Conservation (phyloP, 2,888 invertebrate genomes). For the Callyntrura sp. region DNA sequence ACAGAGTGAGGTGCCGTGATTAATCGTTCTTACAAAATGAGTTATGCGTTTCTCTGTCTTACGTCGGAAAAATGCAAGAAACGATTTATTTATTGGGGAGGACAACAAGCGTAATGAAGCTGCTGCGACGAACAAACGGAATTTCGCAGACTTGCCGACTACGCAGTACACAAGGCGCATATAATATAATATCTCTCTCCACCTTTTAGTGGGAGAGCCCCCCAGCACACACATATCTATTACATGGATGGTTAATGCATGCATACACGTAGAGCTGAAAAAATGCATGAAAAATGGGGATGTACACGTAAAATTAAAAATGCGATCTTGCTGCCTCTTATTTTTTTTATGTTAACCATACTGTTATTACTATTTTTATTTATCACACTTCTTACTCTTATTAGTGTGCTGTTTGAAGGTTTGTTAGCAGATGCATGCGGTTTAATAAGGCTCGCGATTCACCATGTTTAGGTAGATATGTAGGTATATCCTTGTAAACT, state of each 20-base stretch:
- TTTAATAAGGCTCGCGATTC: too few relatives aligned
- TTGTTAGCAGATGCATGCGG: slow-evolving; percentile 42
- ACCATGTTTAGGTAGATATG: slow-evolving; percentile 1
- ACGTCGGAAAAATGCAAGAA: slow-evolving; percentile 46
- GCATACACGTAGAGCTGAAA: neutral
- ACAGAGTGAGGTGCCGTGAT: slow-evolving; percentile 61
- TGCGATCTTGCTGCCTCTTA: too few relatives aligned
- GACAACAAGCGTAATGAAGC: slow-evolving; percentile 22
- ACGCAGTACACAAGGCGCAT: neutral
- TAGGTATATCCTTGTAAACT: too few relatives aligned
- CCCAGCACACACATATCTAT: neutral
- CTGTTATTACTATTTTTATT: neutral
- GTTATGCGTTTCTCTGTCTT: slow-evolving; percentile 52
- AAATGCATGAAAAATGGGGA: too few relatives aligned
- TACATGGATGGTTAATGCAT: too few relatives aligned
- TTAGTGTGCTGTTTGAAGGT: slow-evolving; percentile 21
- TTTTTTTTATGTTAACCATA: too few relatives aligned
- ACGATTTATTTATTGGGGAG: slow-evolving; percentile 58
- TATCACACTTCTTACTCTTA: neutral
- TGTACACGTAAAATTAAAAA: too few relatives aligned
- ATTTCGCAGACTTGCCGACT: neutral
- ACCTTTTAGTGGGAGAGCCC: slow-evolving; percentile 16
- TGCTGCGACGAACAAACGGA: slow-evolving; percentile 11
- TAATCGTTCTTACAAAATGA: slow-evolving; percentile 58
- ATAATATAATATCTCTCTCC: too few relatives aligned